Conservation (phyloP, 2,797 vertebrate genomes). For the Coregonus ussuriensis region DNA sequence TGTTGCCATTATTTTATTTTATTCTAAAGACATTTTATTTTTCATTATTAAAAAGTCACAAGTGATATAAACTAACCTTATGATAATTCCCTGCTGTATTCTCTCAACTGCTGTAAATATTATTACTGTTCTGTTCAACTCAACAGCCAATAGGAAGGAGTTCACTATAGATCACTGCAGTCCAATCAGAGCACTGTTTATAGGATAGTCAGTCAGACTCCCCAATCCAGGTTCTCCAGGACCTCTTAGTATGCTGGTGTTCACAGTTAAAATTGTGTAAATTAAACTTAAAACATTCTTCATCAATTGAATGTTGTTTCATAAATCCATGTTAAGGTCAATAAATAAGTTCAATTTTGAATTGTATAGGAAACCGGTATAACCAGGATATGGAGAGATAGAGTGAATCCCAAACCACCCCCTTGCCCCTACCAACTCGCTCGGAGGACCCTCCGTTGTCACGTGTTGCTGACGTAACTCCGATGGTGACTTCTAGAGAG, state of each 20-base stretch:
- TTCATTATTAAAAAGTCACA: constrained; percentile 29
- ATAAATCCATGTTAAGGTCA: neutral
- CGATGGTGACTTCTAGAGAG: too few relatives aligned
- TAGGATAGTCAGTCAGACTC: neutral
- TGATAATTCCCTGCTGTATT: constrained; percentile 38
- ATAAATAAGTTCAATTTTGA: neutral
- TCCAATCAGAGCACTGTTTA: constrained; percentile 6
- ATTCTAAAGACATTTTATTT: constrained; percentile 28
- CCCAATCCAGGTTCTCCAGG: neutral
- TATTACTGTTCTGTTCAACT: constrained; percentile 19
- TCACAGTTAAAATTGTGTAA: neutral
- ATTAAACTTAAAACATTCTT: neutral
- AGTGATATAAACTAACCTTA: constrained; percentile 34
- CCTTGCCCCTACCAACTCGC: too few relatives aligned
- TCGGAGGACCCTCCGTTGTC: too few relatives aligned
- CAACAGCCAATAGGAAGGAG: constrained; percentile 3
- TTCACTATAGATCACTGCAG: neutral
- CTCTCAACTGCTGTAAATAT: constrained; percentile 40
- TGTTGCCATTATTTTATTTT: constrained; percentile 34
- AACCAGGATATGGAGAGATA: neutral
- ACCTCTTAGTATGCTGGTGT: neutral
- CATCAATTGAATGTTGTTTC: neutral
- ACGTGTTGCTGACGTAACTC: too few relatives aligned
- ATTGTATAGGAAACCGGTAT: neutral
- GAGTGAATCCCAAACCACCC: too few relatives aligned